Percentiles rank a stretch among this genome's conserved stretches.
Conservation (phyloP, 2,888 invertebrate genomes). For the Trachelus iudaicus region DNA sequence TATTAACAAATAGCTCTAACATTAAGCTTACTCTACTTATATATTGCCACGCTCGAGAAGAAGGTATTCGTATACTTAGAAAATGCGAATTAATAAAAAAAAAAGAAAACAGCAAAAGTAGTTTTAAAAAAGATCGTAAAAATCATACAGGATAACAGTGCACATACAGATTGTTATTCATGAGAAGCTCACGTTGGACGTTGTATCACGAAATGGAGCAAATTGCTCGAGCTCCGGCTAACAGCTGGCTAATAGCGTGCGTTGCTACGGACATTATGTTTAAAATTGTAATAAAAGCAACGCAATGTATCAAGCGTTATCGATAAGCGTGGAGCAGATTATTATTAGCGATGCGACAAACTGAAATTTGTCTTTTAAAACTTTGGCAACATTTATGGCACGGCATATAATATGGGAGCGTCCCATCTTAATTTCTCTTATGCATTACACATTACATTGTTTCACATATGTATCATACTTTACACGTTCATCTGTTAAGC, state of each 20-base stretch:
- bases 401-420: conserved; percentile 47
- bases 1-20: neutral
- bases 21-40: neutral
- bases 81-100: neutral
- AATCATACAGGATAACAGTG: neutral
- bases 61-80: neutral
- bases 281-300: neutral
- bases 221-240: neutral
- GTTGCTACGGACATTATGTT: neutral
- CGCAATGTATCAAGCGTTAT: neutral
- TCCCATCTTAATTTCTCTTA: conserved; percentile 13
- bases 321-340: neutral
- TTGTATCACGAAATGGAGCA: neutral
- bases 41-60: neutral
- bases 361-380: conserved; percentile 18
- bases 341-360: conserved; percentile 11
- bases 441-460: neutral
- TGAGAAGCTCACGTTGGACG: neutral
- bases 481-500: neutral
- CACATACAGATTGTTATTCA: neutral
- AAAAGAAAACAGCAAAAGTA: neutral
- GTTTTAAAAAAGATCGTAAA: neutral
- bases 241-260: neutral
- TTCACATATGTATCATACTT: neutral
- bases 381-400: conserved; percentile 47